These are phyloP conservation scores for Psilopsiagon aurifrons DNA, from an alignment of 2,113 vertebrate species.

Conservation along the genomic window DNA sequence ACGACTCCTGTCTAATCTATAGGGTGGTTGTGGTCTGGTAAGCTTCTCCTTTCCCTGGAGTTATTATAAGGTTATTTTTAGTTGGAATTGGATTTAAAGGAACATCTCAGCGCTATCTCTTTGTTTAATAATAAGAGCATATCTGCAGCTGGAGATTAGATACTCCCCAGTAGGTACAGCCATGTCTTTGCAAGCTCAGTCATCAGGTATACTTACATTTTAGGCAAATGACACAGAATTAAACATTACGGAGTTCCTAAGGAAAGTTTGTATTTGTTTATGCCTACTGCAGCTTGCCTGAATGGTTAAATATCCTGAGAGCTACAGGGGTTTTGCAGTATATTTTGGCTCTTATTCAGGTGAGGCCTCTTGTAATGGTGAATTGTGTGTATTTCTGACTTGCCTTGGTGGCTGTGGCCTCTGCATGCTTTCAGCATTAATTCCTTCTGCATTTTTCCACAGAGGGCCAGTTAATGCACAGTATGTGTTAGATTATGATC, in stretches of 20 bases:
- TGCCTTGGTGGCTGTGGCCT: neutral
- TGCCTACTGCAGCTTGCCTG: neutral
- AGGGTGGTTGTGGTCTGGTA: neutral
- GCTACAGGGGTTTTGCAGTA: neutral
- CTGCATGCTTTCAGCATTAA: neutral
- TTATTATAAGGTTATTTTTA: neutral
- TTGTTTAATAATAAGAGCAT: neutral
- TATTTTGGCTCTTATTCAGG: fast-evolving
- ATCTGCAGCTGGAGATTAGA: neutral
- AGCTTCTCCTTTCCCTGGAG: neutral
- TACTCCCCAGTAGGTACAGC: neutral
- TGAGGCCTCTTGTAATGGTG: neutral
- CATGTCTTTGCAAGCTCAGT: neutral
- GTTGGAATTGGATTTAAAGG: neutral
- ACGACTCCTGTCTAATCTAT: neutral
- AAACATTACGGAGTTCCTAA: neutral
- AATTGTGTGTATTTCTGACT: neutral
- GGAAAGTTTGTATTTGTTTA: neutral
- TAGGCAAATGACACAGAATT: neutral
- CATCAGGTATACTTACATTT: neutral
- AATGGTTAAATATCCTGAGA: neutral
- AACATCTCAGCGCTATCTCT: neutral
- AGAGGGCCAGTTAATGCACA: neutral
- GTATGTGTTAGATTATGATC: neutral
- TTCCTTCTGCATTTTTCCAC: fast-evolving